phyloP scores from a whole-genome alignment of 2,113 vertebrate genomes.

The Xiphophorus couchianus region DNA sequence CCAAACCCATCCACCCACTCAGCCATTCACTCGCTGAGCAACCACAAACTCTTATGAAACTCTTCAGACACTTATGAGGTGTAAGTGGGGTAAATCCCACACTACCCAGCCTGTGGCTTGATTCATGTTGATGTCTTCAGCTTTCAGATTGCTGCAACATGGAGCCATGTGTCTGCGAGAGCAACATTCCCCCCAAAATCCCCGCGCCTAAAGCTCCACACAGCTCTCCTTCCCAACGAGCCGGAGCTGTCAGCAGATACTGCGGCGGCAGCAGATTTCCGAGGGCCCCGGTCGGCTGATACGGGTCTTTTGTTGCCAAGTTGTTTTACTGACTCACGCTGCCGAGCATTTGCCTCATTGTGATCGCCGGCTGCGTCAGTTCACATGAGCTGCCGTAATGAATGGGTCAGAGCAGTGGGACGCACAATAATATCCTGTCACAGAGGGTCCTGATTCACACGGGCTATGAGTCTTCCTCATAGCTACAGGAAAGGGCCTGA shows the following conservation, averaged over 20 bases:
- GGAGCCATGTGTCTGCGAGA: conserved; percentile 41
- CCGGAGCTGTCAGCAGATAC: conserved; percentile 74
- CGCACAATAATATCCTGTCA: conserved; percentile 71
- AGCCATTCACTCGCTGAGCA: conserved; percentile 52
- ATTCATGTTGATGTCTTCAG: conserved; percentile 51
- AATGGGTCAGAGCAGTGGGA: conserved; percentile 58
- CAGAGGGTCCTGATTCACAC: conserved; percentile 48
- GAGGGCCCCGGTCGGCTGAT: conserved; percentile 62
- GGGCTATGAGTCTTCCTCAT: conserved; percentile 46
- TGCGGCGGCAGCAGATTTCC: conserved; percentile 74
- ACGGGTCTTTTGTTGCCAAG: conserved; percentile 71
- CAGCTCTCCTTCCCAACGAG: conserved; percentile 33
- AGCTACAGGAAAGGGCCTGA: conserved; percentile 69
- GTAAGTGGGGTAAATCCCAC: conserved; percentile 71
- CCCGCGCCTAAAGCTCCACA: conserved; percentile 24
- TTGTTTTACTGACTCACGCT: conserved; percentile 70
- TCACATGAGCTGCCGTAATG: conserved; percentile 71
- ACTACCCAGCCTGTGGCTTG: conserved; percentile 63
- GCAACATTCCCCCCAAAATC: conserved; percentile 14
- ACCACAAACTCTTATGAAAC: conserved; percentile 75
- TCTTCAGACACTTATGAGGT: conserved; percentile 72
- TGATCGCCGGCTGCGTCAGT: conserved; percentile 62
- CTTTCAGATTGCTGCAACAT: conserved; percentile 32
- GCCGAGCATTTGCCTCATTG: conserved; percentile 60
- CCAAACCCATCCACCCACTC: conserved; percentile 50